A percentile compares a stretch with the other conserved stretches of the same genome.
phyloP scores from a whole-genome alignment of 2,888 invertebrate species.

The Apantesis nais region DNA sequence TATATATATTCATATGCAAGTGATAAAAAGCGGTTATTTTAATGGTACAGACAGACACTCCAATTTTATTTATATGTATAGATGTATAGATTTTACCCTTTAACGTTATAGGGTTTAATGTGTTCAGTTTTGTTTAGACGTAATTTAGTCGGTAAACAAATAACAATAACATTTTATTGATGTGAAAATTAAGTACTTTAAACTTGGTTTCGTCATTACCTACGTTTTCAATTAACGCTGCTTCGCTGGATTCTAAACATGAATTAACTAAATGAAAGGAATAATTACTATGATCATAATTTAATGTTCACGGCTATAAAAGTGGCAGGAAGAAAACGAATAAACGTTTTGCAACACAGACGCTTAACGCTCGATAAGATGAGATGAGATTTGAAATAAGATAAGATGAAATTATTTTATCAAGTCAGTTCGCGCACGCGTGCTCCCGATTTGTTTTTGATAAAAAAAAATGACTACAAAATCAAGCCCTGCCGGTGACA shows the following conservation, averaged over 20 bases:
- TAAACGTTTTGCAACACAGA: neutral
- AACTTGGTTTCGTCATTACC: conserved; percentile 8
- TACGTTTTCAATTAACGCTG: conserved; percentile 7
- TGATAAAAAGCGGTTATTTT: no score
- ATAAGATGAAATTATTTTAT: no score
- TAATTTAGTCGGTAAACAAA: conserved; percentile 25
- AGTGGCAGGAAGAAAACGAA: neutral
- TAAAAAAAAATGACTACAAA: no score
- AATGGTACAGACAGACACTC: no score
- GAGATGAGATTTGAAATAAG: neutral
- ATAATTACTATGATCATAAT: neutral
- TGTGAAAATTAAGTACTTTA: conserved; percentile 12
- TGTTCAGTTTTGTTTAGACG: conserved; percentile 26
- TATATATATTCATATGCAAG: no score
- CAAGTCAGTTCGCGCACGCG: no score
- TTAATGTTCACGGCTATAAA: neutral
- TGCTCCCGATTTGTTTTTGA: no score
- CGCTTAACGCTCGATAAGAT: neutral
- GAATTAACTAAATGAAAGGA: neutral
- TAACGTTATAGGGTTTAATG: conserved; percentile 16
- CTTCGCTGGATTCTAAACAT: neutral
- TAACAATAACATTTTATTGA: conserved; percentile 27
- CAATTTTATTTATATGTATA: no score
- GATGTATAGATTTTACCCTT: conserved; percentile 19
- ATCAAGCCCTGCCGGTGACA: no score